Conservation (phyloP, 2,797 vertebrate species). For the Gorsachius magnificus region DNA sequence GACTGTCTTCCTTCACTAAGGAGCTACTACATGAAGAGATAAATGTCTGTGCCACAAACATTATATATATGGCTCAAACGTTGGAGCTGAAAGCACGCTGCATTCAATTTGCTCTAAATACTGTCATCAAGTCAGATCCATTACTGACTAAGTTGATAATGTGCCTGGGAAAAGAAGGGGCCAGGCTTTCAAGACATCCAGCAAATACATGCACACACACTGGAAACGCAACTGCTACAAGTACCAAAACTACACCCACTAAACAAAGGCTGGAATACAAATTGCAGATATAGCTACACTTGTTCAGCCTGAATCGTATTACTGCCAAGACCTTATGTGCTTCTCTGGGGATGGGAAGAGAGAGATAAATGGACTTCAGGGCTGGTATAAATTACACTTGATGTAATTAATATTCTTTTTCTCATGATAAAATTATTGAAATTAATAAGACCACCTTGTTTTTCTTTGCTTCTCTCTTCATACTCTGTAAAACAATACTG, state of each 20-base stretch:
- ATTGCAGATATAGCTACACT: neutral
- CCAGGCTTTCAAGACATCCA: neutral
- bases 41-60: neutral
- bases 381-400: neutral
- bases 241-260: neutral
- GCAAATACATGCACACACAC: neutral
- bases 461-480: neutral
- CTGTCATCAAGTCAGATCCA: neutral
- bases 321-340: neutral
- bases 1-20: neutral
- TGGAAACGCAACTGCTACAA: neutral
- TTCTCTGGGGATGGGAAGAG: neutral
- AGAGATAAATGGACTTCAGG: neutral
- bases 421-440: neutral
- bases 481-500: neutral
- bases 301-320: neutral
- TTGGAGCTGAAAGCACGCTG: neutral
- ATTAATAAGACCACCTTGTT: neutral
- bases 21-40: neutral
- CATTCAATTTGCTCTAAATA: neutral
- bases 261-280: neutral
- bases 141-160: neutral
- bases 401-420: neutral
- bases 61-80: neutral
- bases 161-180: neutral